These are phyloP conservation scores for Grus americana DNA, from an alignment of 2,113 vertebrate species.

Conservation along the genomic window DNA sequence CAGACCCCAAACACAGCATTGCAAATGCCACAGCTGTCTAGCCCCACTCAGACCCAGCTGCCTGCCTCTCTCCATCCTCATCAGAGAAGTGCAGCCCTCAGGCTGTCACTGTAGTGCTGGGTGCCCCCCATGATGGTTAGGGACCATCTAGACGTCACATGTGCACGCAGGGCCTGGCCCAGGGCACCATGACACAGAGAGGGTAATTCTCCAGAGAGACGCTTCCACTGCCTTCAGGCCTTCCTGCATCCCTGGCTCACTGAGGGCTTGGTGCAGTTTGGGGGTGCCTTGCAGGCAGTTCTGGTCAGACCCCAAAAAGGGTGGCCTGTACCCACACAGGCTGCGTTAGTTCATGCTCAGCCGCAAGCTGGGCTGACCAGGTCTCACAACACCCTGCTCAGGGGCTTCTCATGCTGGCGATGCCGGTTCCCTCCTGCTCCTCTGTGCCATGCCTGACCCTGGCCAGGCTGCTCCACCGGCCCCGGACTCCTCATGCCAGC, in stretches of 20 bases:
- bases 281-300: neutral
- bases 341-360: neutral
- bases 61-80: rapidly evolving
- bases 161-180: neutral
- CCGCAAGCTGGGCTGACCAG: neutral
- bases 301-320: neutral
- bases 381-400: neutral
- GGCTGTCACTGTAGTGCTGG: neutral
- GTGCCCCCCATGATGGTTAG: neutral
- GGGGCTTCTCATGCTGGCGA: neutral
- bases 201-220: neutral
- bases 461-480: neutral
- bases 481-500: neutral
- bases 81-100: neutral
- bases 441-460: neutral
- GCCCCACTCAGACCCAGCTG: neutral
- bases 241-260: neutral
- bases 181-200: neutral
- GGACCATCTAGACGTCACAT: neutral
- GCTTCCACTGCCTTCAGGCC: neutral
- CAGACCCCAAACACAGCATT: neutral
- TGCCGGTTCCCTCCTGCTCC: neutral
- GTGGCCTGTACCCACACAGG: neutral
- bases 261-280: neutral
- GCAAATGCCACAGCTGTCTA: neutral